Evolutionary conservation across 2,888 invertebrate species (phyloP).

Genomic region (Congeria kusceri): DNA sequence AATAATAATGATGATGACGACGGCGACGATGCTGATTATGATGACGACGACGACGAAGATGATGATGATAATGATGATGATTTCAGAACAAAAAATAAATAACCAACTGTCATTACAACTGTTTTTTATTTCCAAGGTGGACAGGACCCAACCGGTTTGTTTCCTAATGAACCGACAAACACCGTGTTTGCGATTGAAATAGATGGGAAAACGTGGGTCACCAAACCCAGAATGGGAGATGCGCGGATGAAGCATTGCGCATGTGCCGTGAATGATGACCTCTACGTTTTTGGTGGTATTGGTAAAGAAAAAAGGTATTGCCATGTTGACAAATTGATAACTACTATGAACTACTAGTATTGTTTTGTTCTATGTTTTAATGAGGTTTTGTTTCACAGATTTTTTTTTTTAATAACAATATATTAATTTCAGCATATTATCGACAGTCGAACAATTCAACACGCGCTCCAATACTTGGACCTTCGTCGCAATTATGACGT

Average conservation of each 20-base stretch:
- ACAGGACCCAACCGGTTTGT: not conserved
- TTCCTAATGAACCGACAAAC: constrained; percentile 1
- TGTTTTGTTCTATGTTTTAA: too few species aligned
- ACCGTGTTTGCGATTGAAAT: constrained; percentile 13
- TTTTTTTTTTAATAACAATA: too few species aligned
- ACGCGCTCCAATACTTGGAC: constrained; percentile 1
- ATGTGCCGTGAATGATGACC: constrained; percentile 29
- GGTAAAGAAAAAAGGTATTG: constrained; percentile 11
- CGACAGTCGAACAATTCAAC: constrained; percentile 11
- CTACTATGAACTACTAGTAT: too few species aligned
- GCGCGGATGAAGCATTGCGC: constrained; percentile 42
- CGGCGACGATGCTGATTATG: too few species aligned
- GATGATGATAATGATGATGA: too few species aligned
- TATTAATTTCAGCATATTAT: constrained; percentile 11
- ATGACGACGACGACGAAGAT: too few species aligned
- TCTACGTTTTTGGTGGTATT: constrained; percentile 31
- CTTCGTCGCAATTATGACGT: not conserved
- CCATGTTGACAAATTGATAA: too few species aligned
- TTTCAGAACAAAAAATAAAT: too few species aligned
- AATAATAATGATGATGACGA: too few species aligned
- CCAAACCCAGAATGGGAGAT: constrained; percentile 4
- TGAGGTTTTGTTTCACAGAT: too few species aligned
- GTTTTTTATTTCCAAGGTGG: constrained; percentile 12
- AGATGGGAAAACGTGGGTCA: constrained; percentile 4
- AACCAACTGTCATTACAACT: not conserved